Evolutionary conservation across 2,888 invertebrate species (phyloP), one percentile per base, ranked within the genome.

Genomic region (Lycophotia porphyrea): DNA sequence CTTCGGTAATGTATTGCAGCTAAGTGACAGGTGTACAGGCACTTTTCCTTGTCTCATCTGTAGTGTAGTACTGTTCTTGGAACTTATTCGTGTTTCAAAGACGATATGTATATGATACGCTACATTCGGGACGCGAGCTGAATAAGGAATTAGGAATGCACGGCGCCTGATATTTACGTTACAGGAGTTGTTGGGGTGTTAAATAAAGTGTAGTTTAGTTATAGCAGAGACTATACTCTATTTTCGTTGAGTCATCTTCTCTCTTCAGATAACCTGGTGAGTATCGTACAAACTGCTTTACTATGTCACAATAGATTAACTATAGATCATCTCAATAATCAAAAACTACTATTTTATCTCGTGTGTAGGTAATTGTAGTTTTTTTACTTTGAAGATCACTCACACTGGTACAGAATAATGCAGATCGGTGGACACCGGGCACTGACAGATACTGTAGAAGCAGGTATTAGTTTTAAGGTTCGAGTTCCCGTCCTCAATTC

Each of bases 21-120:
- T 64, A 49, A 49, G 21, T 75, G 34, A 55, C 52, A 82, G 47
- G 66, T 39, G 39, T 61, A 66, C 60, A 36, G 24, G 0, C 31
- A 55, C 9, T 31, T 36, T 80, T 31, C 18, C 31, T 61, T 21
- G 42, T 27, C 34, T 3, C 27, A 39, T 39, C 36, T 13, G 24
- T 34, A 60, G 21, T 24, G 36, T 55, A 55, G 15, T 2, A 55
- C 15, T 39, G 64, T 66, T 47, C 11, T 27, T 78, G 52, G 1
- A 55, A n/a, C 4, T 31, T 55, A 15, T 42, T 18, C n/a, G 18
- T 36, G 27, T 61, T 44, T 27, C 13, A 39, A 64, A 80, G 18
- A 49, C 18, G 15, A 55, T 52, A 27, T n/a, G n/a, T n/a, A n/a
- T n/a, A n/a, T n/a, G n/a, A n/a, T n/a, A n/a, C n/a, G 5, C 13